phyloP scores from a whole-genome alignment of 2,888 invertebrate genomes.

The Eledone cirrhosa region DNA sequence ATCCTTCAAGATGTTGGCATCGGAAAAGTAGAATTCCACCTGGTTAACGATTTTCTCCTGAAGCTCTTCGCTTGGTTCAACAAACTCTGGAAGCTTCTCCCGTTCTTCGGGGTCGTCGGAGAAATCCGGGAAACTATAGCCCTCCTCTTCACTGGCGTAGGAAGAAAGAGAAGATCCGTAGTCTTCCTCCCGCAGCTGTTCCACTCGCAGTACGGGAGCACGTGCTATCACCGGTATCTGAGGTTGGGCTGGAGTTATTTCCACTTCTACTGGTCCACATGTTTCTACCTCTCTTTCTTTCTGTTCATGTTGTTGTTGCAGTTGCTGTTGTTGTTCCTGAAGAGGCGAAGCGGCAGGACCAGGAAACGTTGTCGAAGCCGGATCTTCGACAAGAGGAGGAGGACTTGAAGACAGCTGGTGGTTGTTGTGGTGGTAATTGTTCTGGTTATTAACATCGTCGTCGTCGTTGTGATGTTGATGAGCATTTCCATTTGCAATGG shows the following conservation, averaged over 20 bases:
- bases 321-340: neutral
- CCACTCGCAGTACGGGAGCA: conserved; percentile 56
- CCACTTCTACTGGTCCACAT: neutral
- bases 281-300: too few species aligned
- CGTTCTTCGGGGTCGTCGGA: conserved; percentile 41
- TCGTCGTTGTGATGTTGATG: too few species aligned
- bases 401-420: neutral
- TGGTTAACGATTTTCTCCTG: conserved; percentile 60
- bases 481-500: too few species aligned
- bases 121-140: conserved; percentile 43
- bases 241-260: neutral
- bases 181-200: conserved; percentile 53
- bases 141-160: conserved; percentile 56
- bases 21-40: conserved; percentile 95
- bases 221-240: conserved; percentile 27
- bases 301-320: neutral
- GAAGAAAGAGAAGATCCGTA: conserved; percentile 41
- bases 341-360: too few species aligned
- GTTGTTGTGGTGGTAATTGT: neutral
- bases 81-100: conserved; percentile 47
- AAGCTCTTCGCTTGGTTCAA: conserved; percentile 59
- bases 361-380: neutral
- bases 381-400: neutral
- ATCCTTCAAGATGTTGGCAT: conserved; percentile 93
- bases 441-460: neutral